phyloP scores from a whole-genome alignment of 2,888 invertebrate genomes.

The Eupithecia subumbrata region DNA sequence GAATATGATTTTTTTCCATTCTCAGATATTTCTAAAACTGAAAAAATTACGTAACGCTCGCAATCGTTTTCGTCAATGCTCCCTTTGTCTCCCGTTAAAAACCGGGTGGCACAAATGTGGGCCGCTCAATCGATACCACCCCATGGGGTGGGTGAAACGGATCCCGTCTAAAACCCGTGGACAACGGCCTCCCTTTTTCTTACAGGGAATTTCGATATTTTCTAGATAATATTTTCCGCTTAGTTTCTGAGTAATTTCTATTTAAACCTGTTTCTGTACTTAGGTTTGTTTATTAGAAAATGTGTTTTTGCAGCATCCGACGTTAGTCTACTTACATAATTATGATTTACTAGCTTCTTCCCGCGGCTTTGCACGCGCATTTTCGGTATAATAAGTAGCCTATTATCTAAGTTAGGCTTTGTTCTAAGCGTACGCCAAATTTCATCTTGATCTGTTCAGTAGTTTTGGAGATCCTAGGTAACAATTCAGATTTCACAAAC shows the following conservation, averaged over 20 bases:
- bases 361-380: too few species aligned
- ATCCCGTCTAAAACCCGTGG: slow-evolving; percentile 54
- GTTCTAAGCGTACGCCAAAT: too few species aligned
- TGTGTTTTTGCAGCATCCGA: too few species aligned
- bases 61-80: slow-evolving; percentile 52
- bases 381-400: too few species aligned
- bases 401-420: too few species aligned
- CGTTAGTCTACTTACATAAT: too few species aligned
- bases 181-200: slow-evolving; percentile 29
- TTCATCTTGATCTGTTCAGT: too few species aligned
- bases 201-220: slow-evolving; percentile 28
- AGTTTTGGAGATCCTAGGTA: too few species aligned
- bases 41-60: slow-evolving; percentile 33
- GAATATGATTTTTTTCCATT: too few species aligned
- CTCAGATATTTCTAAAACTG: neutral
- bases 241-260: neutral
- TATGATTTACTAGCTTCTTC: too few species aligned
- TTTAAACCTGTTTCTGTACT: neutral
- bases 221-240: neutral
- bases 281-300: too few species aligned
- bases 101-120: slow-evolving; percentile 65
- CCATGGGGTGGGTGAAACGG: slow-evolving; percentile 56
- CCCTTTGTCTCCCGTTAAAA: slow-evolving; percentile 74
- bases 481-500: too few species aligned
- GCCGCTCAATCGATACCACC: slow-evolving; percentile 70